A percentile compares a stretch with the other conserved stretches of the same genome.
Conservation (phyloP, 1,140 invertebrate species). For the Drosophila quadrilineata region DNA sequence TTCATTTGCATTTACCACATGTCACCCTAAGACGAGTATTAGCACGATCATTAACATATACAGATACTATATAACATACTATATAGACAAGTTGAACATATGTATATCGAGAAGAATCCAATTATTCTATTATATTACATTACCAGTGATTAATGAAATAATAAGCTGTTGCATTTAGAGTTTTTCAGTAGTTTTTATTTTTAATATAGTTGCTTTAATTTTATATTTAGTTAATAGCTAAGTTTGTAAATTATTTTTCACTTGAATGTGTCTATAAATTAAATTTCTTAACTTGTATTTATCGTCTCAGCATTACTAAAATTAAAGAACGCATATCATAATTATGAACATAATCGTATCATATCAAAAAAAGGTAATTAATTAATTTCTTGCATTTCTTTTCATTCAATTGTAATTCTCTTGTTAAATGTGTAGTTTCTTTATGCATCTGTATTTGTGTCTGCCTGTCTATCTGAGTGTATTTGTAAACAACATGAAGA, state of each 20-base stretch:
- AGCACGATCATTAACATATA: too few species aligned
- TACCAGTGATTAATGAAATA: too few species aligned
- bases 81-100: too few species aligned
- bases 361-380: too few species aligned
- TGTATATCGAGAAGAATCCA: too few species aligned
- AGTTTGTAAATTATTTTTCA: slow-evolving; percentile 75
- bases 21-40: too few species aligned
- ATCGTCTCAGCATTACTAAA: slow-evolving; percentile 70
- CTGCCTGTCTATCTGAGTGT: slow-evolving; percentile 8
- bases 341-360: too few species aligned
- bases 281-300: slow-evolving; percentile 67
- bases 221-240: slow-evolving; percentile 69
- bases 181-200: slow-evolving; percentile 65
- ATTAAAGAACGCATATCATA: slow-evolving; percentile 62
- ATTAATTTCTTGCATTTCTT: too few species aligned
- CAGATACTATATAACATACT: too few species aligned
- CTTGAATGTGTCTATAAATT: slow-evolving; percentile 74
- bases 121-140: too few species aligned
- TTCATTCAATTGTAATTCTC: slow-evolving; percentile 18
- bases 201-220: slow-evolving; percentile 62
- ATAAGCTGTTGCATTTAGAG: slow-evolving; percentile 14
- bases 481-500: slow-evolving; percentile 59
- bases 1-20: too few species aligned
- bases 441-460: slow-evolving; percentile 15
- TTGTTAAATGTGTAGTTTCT: slow-evolving; percentile 15